phyloP scores from a whole-genome alignment of 1,140 invertebrate genomes.

The Formica exsecta region DNA sequence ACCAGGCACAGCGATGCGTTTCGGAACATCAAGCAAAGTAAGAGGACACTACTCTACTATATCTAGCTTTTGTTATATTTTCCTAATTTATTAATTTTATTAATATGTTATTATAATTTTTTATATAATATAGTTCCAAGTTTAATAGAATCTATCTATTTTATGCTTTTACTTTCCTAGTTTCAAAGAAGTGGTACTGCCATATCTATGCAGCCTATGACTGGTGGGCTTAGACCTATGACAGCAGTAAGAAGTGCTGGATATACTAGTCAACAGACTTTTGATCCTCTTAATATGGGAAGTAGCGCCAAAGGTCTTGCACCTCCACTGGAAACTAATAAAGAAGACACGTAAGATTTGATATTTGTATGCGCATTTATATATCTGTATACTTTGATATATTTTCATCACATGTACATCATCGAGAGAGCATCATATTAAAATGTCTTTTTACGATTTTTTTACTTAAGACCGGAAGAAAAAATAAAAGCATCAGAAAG shows the following conservation, averaged over 20 bases:
- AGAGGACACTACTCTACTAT: slow-evolving; percentile 37
- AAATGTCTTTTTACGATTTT: slow-evolving; percentile 42
- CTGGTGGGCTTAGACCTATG: slow-evolving; percentile 91
- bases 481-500: slow-evolving; percentile 94
- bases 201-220: slow-evolving; percentile 76
- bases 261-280: slow-evolving; percentile 92
- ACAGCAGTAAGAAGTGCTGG: slow-evolving; percentile 98
- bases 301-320: slow-evolving; percentile 84
- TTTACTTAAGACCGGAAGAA: slow-evolving; percentile 90
- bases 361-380: not conserved
- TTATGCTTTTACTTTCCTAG: slow-evolving; percentile 69
- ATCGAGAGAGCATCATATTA: not conserved
- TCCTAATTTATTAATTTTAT: not conserved
- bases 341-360: slow-evolving; percentile 90
- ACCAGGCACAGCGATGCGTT: slow-evolving; percentile 85
- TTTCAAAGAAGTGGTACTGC: slow-evolving; percentile 81
- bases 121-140: not conserved
- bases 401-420: too few species aligned
- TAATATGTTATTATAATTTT: slow-evolving; percentile 23
- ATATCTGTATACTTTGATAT: too few species aligned
- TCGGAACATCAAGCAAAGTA: slow-evolving; percentile 87
- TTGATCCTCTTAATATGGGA: slow-evolving; percentile 93
- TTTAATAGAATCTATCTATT: not conserved
- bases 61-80: not conserved
- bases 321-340: slow-evolving; percentile 89